phyloP scores from a whole-genome alignment of 2,113 vertebrate species.

The Coptodon bakossiorum region DNA sequence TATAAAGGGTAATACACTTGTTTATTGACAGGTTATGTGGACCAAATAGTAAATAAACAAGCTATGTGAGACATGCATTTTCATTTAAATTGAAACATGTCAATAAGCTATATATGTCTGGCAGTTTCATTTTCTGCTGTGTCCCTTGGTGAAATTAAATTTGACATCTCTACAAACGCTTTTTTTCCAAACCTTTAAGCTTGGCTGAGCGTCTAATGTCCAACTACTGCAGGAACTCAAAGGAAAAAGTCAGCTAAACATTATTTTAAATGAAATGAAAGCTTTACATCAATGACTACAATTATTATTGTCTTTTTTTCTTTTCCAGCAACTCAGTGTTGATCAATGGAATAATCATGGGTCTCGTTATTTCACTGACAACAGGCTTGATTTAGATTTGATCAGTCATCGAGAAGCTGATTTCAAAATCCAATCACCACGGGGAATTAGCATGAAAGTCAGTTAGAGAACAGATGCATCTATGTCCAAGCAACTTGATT shows the following conservation, averaged over 20 bases:
- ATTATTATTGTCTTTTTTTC: not conserved
- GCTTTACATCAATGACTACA: not conserved
- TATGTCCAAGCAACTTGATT: not conserved
- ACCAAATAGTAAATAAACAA: not conserved
- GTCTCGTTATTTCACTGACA: not conserved
- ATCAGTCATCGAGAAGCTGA: not conserved
- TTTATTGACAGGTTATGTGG: not conserved
- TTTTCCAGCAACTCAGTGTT: not conserved
- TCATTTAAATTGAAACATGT: not conserved
- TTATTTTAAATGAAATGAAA: not conserved
- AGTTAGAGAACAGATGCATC: not conserved
- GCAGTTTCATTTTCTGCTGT: not conserved
- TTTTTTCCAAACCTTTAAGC: not conserved
- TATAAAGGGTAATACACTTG: not conserved
- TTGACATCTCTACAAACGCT: not conserved
- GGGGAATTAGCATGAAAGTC: not conserved
- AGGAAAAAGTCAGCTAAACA: not conserved
- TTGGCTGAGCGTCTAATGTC: not conserved
- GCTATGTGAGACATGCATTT: not conserved
- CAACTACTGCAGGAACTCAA: not conserved
- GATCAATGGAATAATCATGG: not conserved
- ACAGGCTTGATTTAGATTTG: not conserved
- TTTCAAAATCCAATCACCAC: not conserved
- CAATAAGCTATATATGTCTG: not conserved
- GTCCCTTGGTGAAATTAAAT: not conserved